Conservation (phyloP, 2,113 vertebrate species). For the Orthonyx spaldingii region DNA sequence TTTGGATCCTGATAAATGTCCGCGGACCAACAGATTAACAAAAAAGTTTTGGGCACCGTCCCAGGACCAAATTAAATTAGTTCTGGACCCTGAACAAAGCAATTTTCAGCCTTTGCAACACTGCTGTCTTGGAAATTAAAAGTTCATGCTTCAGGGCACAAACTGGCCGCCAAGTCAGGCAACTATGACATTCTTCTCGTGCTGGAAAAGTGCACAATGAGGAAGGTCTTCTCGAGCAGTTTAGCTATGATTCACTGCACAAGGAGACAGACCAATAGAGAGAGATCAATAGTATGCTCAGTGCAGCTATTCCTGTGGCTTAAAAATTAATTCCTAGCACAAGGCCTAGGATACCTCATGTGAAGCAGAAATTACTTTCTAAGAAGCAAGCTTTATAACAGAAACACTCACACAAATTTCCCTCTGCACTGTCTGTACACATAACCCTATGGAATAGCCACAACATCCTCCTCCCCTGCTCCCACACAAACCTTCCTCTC, state of each 20-base stretch:
- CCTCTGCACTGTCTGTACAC: not conserved
- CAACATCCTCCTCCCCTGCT: not conserved
- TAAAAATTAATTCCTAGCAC: not conserved
- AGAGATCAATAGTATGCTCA: not conserved
- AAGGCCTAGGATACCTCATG: not conserved
- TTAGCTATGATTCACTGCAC: not conserved
- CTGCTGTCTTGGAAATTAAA: slow-evolving; percentile 29
- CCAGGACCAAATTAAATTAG: slow-evolving; percentile 44
- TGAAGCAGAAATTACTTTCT: not conserved
- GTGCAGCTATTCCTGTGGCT: not conserved
- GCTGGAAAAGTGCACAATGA: not conserved
- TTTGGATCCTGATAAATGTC: not conserved
- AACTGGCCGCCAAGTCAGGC: not conserved
- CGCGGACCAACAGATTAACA: not conserved
- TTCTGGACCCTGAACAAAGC: slow-evolving; percentile 19
- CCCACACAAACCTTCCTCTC: not conserved
- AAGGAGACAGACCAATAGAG: not conserved
- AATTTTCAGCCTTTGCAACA: slow-evolving; percentile 17
- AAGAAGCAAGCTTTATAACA: not conserved
- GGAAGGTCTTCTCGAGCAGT: not conserved
- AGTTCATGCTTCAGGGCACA: slow-evolving; percentile 39
- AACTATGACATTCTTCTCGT: not conserved
- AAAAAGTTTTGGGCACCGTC: not conserved
- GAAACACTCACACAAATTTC: not conserved
- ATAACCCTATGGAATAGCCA: not conserved